Conservation (phyloP, 2,113 vertebrate species). For the Lethenteron camtschaticum region DNA sequence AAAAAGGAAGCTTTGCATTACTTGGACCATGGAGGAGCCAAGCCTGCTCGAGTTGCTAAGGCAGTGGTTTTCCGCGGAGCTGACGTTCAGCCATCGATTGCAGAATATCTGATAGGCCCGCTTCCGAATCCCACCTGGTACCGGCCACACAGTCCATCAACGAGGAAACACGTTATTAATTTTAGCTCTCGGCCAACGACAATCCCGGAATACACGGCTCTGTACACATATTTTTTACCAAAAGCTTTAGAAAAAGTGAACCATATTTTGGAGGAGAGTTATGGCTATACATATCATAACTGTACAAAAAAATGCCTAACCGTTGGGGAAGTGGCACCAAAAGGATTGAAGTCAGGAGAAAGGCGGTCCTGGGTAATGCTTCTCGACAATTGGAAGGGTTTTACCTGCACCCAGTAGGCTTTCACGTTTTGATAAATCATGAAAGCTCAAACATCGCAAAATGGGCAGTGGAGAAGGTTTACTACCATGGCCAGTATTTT, state of each 20-base stretch:
- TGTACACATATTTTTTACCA: slow-evolving; percentile 15
- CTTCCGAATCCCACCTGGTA: slow-evolving; percentile 31
- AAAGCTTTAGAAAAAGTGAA: slow-evolving; percentile 19
- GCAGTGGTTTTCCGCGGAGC: slow-evolving; percentile 45
- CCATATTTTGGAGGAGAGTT: slow-evolving; percentile 28
- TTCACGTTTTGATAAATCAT: slow-evolving; percentile 60
- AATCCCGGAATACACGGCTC: slow-evolving; percentile 21
- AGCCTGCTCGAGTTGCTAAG: slow-evolving; percentile 34
- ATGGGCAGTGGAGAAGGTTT: slow-evolving; percentile 41
- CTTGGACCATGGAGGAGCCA: slow-evolving; percentile 25
- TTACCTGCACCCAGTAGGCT: slow-evolving; percentile 54
- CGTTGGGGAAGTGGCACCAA: slow-evolving; percentile 42
- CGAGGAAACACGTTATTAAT: slow-evolving; percentile 10
- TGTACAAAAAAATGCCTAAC: slow-evolving; percentile 37
- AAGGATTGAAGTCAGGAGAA: slow-evolving; percentile 38
- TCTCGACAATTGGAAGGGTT: slow-evolving; percentile 45
- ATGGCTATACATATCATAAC: slow-evolving; percentile 33
- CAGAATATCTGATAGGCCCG: slow-evolving; percentile 43
- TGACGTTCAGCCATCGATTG: slow-evolving; percentile 37
- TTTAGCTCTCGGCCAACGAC: slow-evolving; percentile 40
- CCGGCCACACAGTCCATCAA: slow-evolving; percentile 13
- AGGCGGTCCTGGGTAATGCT: slow-evolving; percentile 45
- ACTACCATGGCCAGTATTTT: slow-evolving; percentile 56
- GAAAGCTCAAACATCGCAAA: slow-evolving; percentile 20
- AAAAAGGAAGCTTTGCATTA: slow-evolving; percentile 36